phyloP scores from a whole-genome alignment of 92 coral and sea anemone genomes.

The Epizoanthus illoricatus region DNA sequence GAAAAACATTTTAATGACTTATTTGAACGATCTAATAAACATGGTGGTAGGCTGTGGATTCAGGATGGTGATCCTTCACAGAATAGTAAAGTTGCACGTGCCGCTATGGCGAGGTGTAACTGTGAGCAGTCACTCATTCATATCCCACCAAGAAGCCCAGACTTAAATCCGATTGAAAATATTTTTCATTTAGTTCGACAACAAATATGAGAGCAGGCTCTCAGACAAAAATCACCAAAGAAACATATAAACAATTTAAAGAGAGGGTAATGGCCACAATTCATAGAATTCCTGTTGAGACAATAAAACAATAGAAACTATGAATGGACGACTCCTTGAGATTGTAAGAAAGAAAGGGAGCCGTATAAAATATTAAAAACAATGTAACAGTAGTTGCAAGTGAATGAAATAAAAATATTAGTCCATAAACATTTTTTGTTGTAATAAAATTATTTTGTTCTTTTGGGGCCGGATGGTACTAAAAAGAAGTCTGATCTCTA shows the following conservation, averaged over 20 bases:
- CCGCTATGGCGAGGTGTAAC: slow-evolving; percentile 42
- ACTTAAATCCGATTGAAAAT: slow-evolving; percentile 55
- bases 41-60: slow-evolving; percentile 38
- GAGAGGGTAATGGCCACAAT: background rate
- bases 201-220: slow-evolving; percentile 24
- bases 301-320: background rate
- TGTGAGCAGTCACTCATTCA: slow-evolving; percentile 32
- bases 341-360: background rate
- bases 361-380: background rate
- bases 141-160: slow-evolving; percentile 53
- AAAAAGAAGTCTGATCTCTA: too few species aligned
- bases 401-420: background rate
- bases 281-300: background rate
- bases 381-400: background rate
- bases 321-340: background rate
- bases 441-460: too few species aligned
- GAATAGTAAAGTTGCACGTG: slow-evolving; percentile 47
- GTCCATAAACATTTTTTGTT: too few species aligned
- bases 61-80: slow-evolving; percentile 49
- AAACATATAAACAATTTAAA: background rate
- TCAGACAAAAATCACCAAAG: background rate
- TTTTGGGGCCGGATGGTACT: too few species aligned
- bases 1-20: slow-evolving; percentile 41
- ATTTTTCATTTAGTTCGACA: slow-evolving; percentile 9
- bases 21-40: slow-evolving; percentile 29